Percentiles rank a stretch among this genome's conserved stretches.
Evolutionary conservation across 2,113 vertebrate genomes (phyloP).

Genomic region (Microtus ochrogaster): DNA sequence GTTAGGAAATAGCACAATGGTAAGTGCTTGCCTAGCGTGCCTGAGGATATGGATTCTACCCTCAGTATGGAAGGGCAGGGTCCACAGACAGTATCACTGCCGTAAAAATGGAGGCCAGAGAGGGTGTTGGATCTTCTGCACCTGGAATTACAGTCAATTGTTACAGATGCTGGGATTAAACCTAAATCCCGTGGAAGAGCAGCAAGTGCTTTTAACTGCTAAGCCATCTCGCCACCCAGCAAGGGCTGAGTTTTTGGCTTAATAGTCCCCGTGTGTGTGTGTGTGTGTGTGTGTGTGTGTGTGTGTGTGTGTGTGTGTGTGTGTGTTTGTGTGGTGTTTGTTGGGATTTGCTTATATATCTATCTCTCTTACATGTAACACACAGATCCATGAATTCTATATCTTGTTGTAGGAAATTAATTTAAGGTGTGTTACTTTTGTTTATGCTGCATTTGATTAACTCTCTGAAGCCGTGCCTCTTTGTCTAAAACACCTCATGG

Average conservation of each 20-base stretch:
- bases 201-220: background rate
- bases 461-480: no score
- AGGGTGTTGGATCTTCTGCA: background rate
- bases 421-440: no score
- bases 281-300: background rate
- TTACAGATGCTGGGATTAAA: background rate
- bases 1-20: background rate
- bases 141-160: background rate
- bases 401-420: no score
- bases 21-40: background rate
- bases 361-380: background rate
- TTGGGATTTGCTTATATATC: background rate
- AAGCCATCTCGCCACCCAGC: no score
- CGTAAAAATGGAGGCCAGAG: background rate
- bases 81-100: background rate
- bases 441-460: no score
- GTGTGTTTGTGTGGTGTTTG: background rate
- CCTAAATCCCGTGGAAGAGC: background rate
- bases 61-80: background rate
- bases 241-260: background rate
- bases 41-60: background rate
- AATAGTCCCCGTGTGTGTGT: background rate
- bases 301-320: background rate
- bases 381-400: background rate
- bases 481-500: no score